Evolutionary conservation across 92 coral and sea anemone genomes (phyloP), one percentile per base, ranked within the genome.

Genomic region (Palythoa heliodiscus): DNA sequence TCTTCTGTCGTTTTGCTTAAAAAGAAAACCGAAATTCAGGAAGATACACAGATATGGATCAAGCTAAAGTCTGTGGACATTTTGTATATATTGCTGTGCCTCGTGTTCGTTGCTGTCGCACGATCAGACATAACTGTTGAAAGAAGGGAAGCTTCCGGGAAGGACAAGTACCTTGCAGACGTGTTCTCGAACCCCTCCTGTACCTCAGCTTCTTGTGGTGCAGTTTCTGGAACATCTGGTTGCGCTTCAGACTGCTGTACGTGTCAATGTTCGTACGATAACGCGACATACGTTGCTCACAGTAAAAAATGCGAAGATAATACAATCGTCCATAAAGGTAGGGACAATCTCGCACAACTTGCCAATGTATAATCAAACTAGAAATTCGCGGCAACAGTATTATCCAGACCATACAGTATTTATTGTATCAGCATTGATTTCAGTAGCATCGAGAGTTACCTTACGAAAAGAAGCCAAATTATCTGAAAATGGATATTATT

Each of bases 101-200:
- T 77, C 58, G 15, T 17, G 38, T 77, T 77, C 35, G 39, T 35
- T 19, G 68, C 82, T 55, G 68, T 13, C 25, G 39, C 68, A 55
- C 15, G 43, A 13, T 55, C 68, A 23, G 70, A 54, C 23, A 48
- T 77, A 37, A 23, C 82, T 2, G 82, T 77, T 77, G 15, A 23
- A 57, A 66, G 82, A 11, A 39, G 52, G 68, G 12, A 58, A 58
- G 19, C 17, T 14, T 14, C 6, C 6, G 19, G 19, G 12, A 19
- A 19, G 64, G 2, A 11, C 16, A 35, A 14, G 12, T 0, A 25
- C 5, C 60, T 10, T 4, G 50, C 82, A 19, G 82, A 77, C 24
- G 54, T 43, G 82, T 77, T 77, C 24, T 57, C 82, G 23, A 77
- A 57, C 67, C 82, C 82, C 6, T 35, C 70, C 11, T 77, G 82